Conservation (phyloP, 1,140 invertebrate genomes). For the Conopomorpha cramerella region DNA sequence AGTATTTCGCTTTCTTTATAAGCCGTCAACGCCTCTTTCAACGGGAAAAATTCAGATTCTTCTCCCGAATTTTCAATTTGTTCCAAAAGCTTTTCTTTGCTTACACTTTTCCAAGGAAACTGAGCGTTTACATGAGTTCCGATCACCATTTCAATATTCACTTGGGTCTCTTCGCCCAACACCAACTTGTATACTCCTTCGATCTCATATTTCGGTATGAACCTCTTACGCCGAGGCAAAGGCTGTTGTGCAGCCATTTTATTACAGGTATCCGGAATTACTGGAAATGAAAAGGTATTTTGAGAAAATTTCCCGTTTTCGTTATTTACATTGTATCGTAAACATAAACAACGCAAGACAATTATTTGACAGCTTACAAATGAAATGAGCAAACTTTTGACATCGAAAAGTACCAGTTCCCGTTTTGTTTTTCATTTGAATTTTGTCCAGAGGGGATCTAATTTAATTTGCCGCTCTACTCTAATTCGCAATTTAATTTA, state of each 20-base stretch:
- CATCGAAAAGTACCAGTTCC: too few relatives aligned
- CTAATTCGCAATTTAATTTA: too few relatives aligned
- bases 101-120: constrained; percentile 71
- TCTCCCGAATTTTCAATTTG: constrained; percentile 53
- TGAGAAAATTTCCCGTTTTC: background rate
- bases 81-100: constrained; percentile 66
- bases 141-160: constrained; percentile 53
- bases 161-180: constrained; percentile 50
- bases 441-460: too few relatives aligned
- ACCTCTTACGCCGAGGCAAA: constrained; percentile 33
- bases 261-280: constrained; percentile 10
- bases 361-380: too few relatives aligned
- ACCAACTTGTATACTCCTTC: constrained; percentile 37
- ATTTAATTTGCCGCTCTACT: too few relatives aligned
- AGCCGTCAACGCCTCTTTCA: constrained; percentile 54
- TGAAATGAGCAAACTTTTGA: too few relatives aligned
- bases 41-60: constrained; percentile 62
- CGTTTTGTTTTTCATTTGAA: too few relatives aligned
- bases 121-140: constrained; percentile 69
- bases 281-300: constrained; percentile 6
- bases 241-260: constrained; percentile 22
- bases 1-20: constrained; percentile 64
- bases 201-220: constrained; percentile 50
- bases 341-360: background rate
- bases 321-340: background rate